phyloP scores from a whole-genome alignment of 2,888 invertebrate species.

The Pseudococcus viburni region DNA sequence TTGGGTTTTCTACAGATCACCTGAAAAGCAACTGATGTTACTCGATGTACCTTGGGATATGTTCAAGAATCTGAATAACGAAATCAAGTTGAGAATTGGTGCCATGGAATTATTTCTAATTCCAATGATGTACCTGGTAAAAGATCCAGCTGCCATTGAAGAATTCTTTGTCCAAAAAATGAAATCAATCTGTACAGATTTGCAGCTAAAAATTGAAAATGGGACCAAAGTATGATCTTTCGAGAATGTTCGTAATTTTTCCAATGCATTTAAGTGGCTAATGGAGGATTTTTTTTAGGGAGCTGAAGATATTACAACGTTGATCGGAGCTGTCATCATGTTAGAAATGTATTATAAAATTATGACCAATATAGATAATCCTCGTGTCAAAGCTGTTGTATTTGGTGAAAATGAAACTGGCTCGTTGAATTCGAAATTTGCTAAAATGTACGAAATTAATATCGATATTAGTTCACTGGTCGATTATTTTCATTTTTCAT shows the following conservation, averaged over 20 bases:
- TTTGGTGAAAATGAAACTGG: not conserved
- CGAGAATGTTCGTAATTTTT: not conserved
- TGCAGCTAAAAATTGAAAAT: not conserved
- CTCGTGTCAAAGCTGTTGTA: not conserved
- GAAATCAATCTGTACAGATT: not conserved
- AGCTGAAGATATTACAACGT: not conserved
- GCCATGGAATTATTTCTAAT: slow-evolving; percentile 7
- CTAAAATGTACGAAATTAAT: not conserved
- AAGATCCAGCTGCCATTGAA: not conserved
- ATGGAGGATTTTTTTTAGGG: not conserved
- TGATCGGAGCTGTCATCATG: slow-evolving; percentile 32
- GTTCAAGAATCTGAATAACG: slow-evolving; percentile 10
- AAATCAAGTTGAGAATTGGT: not conserved
- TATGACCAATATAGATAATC: not conserved
- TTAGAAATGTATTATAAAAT: not conserved
- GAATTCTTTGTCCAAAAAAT: slow-evolving; percentile 4
- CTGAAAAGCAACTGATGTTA: not conserved
- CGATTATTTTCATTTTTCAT: no score
- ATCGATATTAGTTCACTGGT: no score
- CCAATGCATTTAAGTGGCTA: not conserved
- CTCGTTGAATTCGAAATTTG: slow-evolving; percentile 14
- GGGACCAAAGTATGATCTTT: not conserved
- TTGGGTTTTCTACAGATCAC: not conserved
- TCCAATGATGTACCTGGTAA: not conserved
- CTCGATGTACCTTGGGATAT: slow-evolving; percentile 15